Evolutionary conservation across 2,888 invertebrate genomes (phyloP).

Genomic region (Drosophila ustulata): DNA sequence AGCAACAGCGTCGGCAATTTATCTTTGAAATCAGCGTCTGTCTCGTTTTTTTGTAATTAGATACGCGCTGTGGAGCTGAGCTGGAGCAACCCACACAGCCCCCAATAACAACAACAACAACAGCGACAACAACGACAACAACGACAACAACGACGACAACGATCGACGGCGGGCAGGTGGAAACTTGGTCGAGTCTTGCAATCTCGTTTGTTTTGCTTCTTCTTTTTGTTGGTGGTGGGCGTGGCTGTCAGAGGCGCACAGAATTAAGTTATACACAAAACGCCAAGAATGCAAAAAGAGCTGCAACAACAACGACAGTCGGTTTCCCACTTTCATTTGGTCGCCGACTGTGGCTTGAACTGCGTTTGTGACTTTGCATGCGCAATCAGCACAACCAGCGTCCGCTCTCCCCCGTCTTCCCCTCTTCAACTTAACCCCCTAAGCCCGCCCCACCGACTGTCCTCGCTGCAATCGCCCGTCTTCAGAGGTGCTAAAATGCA

Average conservation of each 20-base stretch:
- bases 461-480: conserved; percentile 17
- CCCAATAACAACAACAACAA: conserved; percentile 26
- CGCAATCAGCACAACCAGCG: conserved; percentile 76
- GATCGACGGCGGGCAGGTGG: conserved; percentile 56
- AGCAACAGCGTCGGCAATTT: conserved; percentile 70
- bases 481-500: conserved; percentile 77
- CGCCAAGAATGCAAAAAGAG: conserved; percentile 45
- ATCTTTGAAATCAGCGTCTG: conserved; percentile 80
- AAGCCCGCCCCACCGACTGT: conserved; percentile 5
- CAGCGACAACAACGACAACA: conserved; percentile 17
- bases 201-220: conserved; percentile 56
- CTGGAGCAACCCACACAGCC: conserved; percentile 66
- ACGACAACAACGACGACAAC: neutral
- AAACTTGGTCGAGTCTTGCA: conserved; percentile 40
- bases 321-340: conserved; percentile 26
- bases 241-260: conserved; percentile 62
- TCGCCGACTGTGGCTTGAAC: neutral
- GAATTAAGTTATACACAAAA: conserved; percentile 76
- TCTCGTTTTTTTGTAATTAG: conserved; percentile 76
- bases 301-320: conserved; percentile 19
- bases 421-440: neutral
- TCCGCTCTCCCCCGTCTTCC: conserved; percentile 12
- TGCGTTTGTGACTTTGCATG: conserved; percentile 75
- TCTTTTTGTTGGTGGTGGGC: conserved; percentile 50
- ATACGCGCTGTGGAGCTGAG: conserved; percentile 60